These are phyloP conservation scores for Sycon ciliatum DNA, from an alignment of 37 sponge, comb jelly and placozoan species.

Conservation along the genomic window DNA sequence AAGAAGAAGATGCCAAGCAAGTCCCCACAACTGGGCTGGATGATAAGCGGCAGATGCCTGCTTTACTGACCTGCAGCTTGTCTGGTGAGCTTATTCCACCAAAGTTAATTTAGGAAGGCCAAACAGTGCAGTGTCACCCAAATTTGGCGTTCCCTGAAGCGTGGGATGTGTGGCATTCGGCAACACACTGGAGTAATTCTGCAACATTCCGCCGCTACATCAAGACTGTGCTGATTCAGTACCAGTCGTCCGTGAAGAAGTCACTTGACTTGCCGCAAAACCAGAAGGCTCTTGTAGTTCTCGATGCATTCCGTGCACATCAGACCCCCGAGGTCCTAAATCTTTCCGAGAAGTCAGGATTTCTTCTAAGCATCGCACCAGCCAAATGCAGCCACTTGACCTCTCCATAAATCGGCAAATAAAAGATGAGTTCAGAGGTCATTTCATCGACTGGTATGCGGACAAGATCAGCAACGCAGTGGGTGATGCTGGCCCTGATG, in stretches of 20 bases:
- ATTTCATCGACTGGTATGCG: slow-evolving; percentile 42
- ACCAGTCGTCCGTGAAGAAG: slow-evolving; percentile 9
- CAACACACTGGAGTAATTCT: slow-evolving; percentile 41
- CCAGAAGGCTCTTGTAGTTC: slow-evolving; percentile 31
- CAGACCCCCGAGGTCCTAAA: neutral
- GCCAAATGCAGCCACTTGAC: slow-evolving; percentile 38
- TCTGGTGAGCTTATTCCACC: no score
- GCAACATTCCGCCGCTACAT: slow-evolving; percentile 31
- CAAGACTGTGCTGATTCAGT: slow-evolving; percentile 32
- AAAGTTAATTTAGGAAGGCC: no score
- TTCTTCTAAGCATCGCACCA: slow-evolving; percentile 20
- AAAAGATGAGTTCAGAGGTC: slow-evolving; percentile 22
- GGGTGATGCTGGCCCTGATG: no score
- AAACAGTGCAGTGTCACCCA: no score
- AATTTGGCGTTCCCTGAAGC: no score
- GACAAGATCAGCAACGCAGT: no score
- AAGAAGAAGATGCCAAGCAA: no score
- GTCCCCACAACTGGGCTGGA: no score
- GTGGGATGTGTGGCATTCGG: slow-evolving; percentile 32
- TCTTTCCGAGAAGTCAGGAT: neutral
- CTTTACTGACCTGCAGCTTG: no score
- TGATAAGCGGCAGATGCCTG: no score
- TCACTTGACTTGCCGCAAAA: slow-evolving; percentile 10
- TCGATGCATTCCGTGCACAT: slow-evolving; percentile 38
- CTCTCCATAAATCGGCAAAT: slow-evolving; percentile 30